A percentile compares a stretch with the other conserved stretches of the same genome.
These are phyloP conservation scores for Bostrychus sinensis DNA, from an alignment of 2,113 vertebrate genomes.

Conservation along the genomic window DNA sequence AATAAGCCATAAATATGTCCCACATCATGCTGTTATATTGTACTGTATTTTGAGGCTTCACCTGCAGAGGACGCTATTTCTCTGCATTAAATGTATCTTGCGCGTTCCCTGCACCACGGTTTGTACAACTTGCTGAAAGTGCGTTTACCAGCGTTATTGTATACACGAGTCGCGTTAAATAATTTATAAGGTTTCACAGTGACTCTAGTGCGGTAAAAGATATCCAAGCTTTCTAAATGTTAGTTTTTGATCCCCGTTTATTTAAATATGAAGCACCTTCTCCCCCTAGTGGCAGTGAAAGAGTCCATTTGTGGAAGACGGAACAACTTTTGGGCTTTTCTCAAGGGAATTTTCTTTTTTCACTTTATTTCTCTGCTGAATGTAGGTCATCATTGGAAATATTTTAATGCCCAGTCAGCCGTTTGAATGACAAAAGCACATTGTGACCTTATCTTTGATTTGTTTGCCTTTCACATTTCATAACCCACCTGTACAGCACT, in stretches of 20 bases:
- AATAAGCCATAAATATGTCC: no score
- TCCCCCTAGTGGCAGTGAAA: conserved; percentile 50
- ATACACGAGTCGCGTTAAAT: no score
- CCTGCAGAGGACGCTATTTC: conserved; percentile 33
- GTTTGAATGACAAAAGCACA: neutral
- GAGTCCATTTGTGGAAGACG: neutral
- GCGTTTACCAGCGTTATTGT: neutral
- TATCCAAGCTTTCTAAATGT: conserved; percentile 7
- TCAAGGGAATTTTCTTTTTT: neutral
- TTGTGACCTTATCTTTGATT: neutral
- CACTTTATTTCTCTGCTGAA: no score
- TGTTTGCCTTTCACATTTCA: neutral
- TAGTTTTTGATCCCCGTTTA: neutral
- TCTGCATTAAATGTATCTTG: neutral
- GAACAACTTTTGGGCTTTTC: neutral
- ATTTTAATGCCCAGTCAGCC: neutral
- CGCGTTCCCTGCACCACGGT: neutral
- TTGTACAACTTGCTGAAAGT: neutral
- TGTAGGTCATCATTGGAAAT: neutral
- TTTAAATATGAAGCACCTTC: conserved; percentile 29
- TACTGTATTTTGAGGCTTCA: neutral
- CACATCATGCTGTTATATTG: no score
- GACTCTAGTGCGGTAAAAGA: neutral
- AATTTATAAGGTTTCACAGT: no score
- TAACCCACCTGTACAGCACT: neutral